Percentiles rank a stretch among this genome's conserved stretches.
Evolutionary conservation across 35 echinoderm and acorn worm species (phyloP).

Genomic region (Ophiothrix spiculata): DNA sequence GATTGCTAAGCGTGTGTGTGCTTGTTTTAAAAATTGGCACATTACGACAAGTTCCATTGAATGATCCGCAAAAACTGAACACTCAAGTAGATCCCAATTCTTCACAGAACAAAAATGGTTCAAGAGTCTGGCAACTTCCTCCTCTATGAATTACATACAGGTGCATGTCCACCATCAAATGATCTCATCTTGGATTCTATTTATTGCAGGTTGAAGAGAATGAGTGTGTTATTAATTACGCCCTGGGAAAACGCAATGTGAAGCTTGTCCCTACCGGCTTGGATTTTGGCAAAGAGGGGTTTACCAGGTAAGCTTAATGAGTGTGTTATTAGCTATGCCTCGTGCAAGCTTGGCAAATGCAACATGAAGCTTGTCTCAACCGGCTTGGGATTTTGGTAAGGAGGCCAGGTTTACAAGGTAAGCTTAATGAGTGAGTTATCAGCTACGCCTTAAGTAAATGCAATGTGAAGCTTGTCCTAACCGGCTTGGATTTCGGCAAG

Average conservation of each 20-base stretch:
- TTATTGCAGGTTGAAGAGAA: slow-evolving; percentile 96
- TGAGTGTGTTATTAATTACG: slow-evolving; percentile 96
- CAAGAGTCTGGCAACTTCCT: no score
- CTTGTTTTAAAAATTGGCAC: no score
- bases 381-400: neutral
- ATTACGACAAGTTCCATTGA: no score
- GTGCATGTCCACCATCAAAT: no score
- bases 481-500: slow-evolving; percentile 93
- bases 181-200: no score
- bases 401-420: slow-evolving; percentile 67
- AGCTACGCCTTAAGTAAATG: slow-evolving; percentile 95
- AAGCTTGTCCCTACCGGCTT: slow-evolving; percentile 88
- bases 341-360: neutral
- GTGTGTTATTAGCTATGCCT: neutral
- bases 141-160: no score
- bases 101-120: no score
- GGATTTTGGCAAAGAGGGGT: slow-evolving; percentile 93
- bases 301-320: slow-evolving; percentile 65
- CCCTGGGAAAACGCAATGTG: slow-evolving; percentile 85
- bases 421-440: slow-evolving; percentile 97
- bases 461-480: slow-evolving; percentile 79
- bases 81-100: no score
- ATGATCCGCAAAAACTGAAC: no score
- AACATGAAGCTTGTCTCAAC: slow-evolving; percentile 22
- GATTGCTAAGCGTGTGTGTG: no score